A percentile compares a stretch with the other conserved stretches of the same genome.
Conservation (phyloP, 2,888 invertebrate species). For the Drosophila koepferae region DNA sequence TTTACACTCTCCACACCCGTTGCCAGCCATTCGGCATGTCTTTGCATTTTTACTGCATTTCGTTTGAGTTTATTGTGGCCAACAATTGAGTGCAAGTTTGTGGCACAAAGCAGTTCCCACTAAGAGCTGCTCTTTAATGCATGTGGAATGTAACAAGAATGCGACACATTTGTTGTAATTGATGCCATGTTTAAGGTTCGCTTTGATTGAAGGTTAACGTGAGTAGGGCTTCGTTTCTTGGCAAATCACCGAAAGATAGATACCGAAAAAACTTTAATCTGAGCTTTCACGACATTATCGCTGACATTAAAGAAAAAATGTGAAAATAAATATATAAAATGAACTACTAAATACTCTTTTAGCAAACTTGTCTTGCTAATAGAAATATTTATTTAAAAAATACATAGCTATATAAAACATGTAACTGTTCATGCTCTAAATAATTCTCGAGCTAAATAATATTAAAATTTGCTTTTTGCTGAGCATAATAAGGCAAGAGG, state of each 20-base stretch:
- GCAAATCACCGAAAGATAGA: slow-evolving; percentile 6
- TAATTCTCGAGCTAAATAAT: no score
- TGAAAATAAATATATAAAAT: no score
- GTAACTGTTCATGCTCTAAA: no score
- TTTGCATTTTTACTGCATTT: slow-evolving; percentile 46
- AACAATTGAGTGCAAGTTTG: slow-evolving; percentile 62
- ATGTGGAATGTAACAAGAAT: background rate
- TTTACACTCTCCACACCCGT: background rate
- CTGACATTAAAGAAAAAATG: background rate
- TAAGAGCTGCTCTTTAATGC: slow-evolving; percentile 21
- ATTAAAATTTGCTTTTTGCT: background rate
- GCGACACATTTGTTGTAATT: slow-evolving; percentile 17
- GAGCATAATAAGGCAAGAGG: background rate
- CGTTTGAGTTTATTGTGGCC: slow-evolving; percentile 45
- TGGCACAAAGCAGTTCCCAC: slow-evolving; percentile 42
- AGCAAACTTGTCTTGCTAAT: background rate
- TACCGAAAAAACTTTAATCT: slow-evolving; percentile 23
- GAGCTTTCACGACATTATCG: slow-evolving; percentile 6
- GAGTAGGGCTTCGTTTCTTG: background rate
- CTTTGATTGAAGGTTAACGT: background rate
- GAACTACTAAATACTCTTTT: background rate
- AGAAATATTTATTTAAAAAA: no score
- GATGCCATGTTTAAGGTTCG: background rate
- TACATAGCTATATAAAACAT: no score
- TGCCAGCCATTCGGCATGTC: slow-evolving; percentile 5